Evolutionary conservation across 1,140 invertebrate genomes (phyloP).

Genomic region (Drosophila ambigua): DNA sequence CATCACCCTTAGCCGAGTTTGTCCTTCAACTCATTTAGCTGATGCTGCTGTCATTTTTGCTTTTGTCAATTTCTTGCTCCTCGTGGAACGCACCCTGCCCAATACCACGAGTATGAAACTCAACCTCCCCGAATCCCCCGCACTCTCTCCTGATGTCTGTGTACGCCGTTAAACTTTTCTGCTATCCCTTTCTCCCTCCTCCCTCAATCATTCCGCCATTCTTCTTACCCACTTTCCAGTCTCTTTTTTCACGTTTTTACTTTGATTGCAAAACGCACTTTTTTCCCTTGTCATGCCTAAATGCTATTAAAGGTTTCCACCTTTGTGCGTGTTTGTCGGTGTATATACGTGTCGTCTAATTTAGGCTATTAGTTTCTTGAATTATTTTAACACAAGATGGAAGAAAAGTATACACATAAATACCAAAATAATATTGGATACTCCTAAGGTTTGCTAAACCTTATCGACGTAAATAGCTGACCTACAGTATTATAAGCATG

Average conservation of each 20-base stretch:
- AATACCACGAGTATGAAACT: slow-evolving; percentile 13
- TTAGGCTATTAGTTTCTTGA: slow-evolving; percentile 74
- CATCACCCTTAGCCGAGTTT: slow-evolving; percentile 11
- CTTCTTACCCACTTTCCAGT: slow-evolving; percentile 7
- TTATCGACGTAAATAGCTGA: no score
- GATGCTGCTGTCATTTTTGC: slow-evolving; percentile 67
- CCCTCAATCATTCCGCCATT: slow-evolving; percentile 7
- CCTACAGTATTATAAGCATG: no score
- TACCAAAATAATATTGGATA: no score
- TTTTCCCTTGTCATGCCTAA: slow-evolving; percentile 73
- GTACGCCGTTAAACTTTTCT: slow-evolving; percentile 33
- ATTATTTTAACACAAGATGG: slow-evolving; percentile 61
- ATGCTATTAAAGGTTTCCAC: slow-evolving; percentile 63
- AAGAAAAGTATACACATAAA: slow-evolving; percentile 20
- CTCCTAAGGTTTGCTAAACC: no score
- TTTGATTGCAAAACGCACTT: slow-evolving; percentile 79
- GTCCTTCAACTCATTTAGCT: slow-evolving; percentile 80
- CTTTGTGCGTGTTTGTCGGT: slow-evolving; percentile 13
- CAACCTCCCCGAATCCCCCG: slow-evolving; percentile 5
- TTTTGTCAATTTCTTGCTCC: slow-evolving; percentile 34
- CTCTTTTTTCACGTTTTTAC: slow-evolving; percentile 62
- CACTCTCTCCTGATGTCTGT: slow-evolving; percentile 17
- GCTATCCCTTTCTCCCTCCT: not conserved
- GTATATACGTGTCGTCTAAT: slow-evolving; percentile 51
- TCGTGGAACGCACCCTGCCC: slow-evolving; percentile 51